These are phyloP conservation scores for Serripes groenlandicus DNA, from an alignment of 2,888 invertebrate genomes.

Conservation along the genomic window DNA sequence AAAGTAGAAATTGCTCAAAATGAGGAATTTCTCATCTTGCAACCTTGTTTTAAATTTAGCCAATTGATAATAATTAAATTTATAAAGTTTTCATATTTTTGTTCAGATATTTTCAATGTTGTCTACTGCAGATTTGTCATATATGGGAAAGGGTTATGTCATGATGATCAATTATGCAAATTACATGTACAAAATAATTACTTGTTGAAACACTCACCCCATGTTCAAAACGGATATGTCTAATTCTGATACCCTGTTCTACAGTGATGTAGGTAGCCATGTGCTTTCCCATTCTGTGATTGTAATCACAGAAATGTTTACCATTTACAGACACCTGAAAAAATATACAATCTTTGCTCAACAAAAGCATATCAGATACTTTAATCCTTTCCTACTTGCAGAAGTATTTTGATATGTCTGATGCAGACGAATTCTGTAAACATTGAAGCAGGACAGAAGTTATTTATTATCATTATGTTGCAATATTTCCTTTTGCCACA, in stretches of 20 bases:
- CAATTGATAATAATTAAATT: no score
- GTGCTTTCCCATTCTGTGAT: constrained; percentile 90
- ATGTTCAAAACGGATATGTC: constrained; percentile 56
- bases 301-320: constrained; percentile 92
- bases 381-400: no score
- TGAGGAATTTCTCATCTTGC: neutral
- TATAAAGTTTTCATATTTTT: no score
- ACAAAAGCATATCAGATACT: no score
- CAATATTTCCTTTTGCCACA: neutral
- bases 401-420: no score
- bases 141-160: neutral
- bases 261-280: constrained; percentile 58
- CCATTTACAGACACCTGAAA: constrained; percentile 94
- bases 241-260: constrained; percentile 53
- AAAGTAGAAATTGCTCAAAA: neutral
- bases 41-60: neutral
- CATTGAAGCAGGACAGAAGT: neutral
- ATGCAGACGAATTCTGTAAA: neutral
- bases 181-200: no score
- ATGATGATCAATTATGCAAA: neutral
- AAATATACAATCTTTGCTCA: no score
- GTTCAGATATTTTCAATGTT: no score
- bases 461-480: neutral
- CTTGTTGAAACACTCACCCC: no score
- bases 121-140: neutral